Evolutionary conservation across 2,888 invertebrate species (phyloP).

Genomic region (Netelia melanura): DNA sequence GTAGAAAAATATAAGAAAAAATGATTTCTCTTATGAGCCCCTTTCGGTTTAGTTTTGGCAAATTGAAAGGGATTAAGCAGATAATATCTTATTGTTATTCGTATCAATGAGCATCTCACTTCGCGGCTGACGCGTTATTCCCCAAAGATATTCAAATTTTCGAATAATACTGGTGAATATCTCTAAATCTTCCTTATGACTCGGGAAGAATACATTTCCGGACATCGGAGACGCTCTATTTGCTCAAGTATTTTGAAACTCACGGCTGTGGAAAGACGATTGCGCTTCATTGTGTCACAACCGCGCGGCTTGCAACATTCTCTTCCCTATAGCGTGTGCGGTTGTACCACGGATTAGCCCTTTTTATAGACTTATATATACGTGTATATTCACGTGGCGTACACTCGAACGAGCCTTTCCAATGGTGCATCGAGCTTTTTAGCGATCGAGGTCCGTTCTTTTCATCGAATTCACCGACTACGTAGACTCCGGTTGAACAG

Average conservation of each 20-base stretch:
- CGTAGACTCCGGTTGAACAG: neutral
- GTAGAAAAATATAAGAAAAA: constrained; percentile 36
- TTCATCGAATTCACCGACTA: constrained; percentile 55
- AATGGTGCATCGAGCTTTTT: constrained; percentile 29
- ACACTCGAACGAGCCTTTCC: constrained; percentile 42
- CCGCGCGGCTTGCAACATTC: constrained; percentile 24
- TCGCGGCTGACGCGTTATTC: neutral
- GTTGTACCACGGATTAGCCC: constrained; percentile 10
- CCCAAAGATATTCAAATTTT: neutral
- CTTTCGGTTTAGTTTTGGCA: constrained; percentile 3
- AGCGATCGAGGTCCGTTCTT: constrained; percentile 48
- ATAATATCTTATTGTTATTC: neutral
- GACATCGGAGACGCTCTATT: constrained; percentile 45
- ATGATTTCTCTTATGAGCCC: neutral
- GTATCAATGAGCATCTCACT: constrained; percentile 17
- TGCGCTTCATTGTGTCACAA: constrained; percentile 55
- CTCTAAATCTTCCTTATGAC: constrained; percentile 43
- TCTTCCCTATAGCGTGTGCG: constrained; percentile 5
- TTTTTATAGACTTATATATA: constrained; percentile 10
- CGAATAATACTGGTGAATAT: constrained; percentile 43
- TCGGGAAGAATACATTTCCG: constrained; percentile 54
- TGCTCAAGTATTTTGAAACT: constrained; percentile 44
- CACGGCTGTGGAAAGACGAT: constrained; percentile 65
- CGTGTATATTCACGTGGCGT: constrained; percentile 44
- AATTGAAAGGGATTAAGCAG: constrained; percentile 28